Evolutionary conservation across 2,797 vertebrate species (phyloP), one percentile per base, ranked within the genome.

Genomic region (Neostethus bicornis): DNA sequence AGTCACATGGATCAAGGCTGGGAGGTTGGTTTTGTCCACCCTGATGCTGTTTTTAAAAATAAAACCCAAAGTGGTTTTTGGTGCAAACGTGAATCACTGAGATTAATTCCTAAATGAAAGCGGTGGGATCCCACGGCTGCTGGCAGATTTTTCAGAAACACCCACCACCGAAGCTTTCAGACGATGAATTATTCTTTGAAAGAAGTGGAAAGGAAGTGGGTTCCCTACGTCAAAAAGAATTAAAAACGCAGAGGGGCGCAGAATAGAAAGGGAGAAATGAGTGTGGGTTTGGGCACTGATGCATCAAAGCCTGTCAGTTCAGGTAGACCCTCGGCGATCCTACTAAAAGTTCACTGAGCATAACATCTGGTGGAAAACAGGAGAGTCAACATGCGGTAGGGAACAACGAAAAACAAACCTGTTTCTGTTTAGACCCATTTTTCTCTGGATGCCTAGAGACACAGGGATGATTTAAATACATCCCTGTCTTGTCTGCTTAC

Each of bases 221-320:
- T 31, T 51, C 60, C 56, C 60, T 50, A 41, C 44, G 43, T 77
- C 50, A 64, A 81, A 54, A 23, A 32, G 50, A 61, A 80, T 65
- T 51, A 29, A 71, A 77, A 63, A 32, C 37, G 45, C 23, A 17
- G 19, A 56, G 35, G 43, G 26, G 32, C 58, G 59, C 12, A 69
- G 47, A 35, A 58, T 12, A 61, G 60, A 68, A 43, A 50, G 8
- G 10, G 20, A 34, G 13, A 17, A 31, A 38, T 21, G 35, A 61
- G 63, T 51, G 51, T 75, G 42, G n/a, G 44, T 75, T 48, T 26
- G 39, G 41, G 69, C 50, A 74, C 38, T 68, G 69, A 71, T 58
- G 83, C 75, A 82, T 85, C 75, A 85, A 84, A 80, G 53, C 38
- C 44, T 76, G 61, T 80, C 69, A 70, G 67, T 70, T 83, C 47